Evolutionary conservation across 2,888 invertebrate species (phyloP).

Genomic region (Psylliodes chrysocephalus): DNA sequence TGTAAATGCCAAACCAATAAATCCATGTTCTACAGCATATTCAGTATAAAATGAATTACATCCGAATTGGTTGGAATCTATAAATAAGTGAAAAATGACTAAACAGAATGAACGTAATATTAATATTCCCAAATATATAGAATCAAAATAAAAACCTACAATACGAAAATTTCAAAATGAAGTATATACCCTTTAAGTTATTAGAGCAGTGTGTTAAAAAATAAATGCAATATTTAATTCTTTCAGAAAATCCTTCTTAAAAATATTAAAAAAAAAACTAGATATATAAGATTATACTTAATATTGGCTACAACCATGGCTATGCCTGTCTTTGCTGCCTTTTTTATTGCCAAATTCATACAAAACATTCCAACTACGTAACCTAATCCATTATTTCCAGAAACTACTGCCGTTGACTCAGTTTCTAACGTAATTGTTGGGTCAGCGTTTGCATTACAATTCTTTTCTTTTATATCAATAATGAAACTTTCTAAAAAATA

Average conservation of each 20-base stretch:
- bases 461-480: conserved; percentile 67
- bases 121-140: too few species aligned
- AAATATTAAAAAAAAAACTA: too few species aligned
- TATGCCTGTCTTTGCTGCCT: conserved; percentile 74
- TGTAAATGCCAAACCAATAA: conserved; percentile 86
- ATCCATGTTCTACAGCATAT: conserved; percentile 75
- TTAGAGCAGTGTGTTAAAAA: too few species aligned
- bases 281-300: too few species aligned
- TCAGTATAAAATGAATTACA: conserved; percentile 84
- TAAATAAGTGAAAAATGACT: neutral
- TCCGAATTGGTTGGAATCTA: conserved; percentile 64
- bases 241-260: too few species aligned
- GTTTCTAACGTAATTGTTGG: conserved; percentile 71
- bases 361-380: conserved; percentile 72
- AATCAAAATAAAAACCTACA: too few species aligned
- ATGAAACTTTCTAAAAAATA: conserved; percentile 70
- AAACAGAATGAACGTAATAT: too few species aligned
- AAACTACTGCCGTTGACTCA: conserved; percentile 67
- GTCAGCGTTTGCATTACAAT: conserved; percentile 65
- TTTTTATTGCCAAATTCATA: conserved; percentile 74
- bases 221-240: too few species aligned
- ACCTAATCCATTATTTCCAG: conserved; percentile 76
- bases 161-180: too few species aligned
- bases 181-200: too few species aligned
- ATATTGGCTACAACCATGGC: conserved; percentile 74